Base-by-base conservation (phyloP, 1,140 invertebrate species). In the Pararge aegeria region DNA sequence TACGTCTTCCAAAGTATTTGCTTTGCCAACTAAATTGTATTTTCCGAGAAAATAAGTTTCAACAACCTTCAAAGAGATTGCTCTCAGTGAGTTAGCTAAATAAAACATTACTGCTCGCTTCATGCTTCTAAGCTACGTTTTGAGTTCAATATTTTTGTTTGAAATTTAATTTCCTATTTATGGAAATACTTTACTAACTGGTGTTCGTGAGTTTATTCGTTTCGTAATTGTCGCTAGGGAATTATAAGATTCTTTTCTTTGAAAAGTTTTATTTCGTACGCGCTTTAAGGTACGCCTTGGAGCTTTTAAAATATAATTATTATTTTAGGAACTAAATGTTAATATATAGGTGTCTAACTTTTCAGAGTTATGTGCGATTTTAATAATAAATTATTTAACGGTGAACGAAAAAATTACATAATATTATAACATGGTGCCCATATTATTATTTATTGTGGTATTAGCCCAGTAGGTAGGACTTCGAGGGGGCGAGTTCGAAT, bases 91-190 rank as follows among this genome's bases (percentile, higher is more conserved):
- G 18, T 3, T 6, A 44, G 9, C 40, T 44, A 44, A 44, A 44
- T 44, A 44, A 44, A 44, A 44, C 40, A 44, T 44, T 44, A 44
- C 13, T 42, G 13, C 38, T 44, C 40, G 13, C 40, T 1, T 30
- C 29, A 10, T 30, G 29, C 29, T 10, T 7, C 29, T 30, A 10
- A 24, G 7, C 9, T 30, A 30, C 5, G 0, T 9, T 18, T 44
- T 10, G 0, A 10, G 16, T 20, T 20, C 40, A 20, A 20, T 44
- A 44, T 44, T 44, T 44, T 44, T 20, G 40, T 44, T 44, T 10
- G 40, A 44, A 19, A 44, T 44, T 44, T 44, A 44, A 44, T 44
- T 44, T 46, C 19, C 42, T 46, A 19, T 20, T 46, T 46, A 46
- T 20, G 42, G 5, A 34, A 34, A 34, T 34, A 34, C 13, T 2